A percentile compares a stretch with the other conserved stretches of the same genome.
These are phyloP conservation scores for Callospermophilus lateralis DNA, from an alignment of 2,113 vertebrate species.

Conservation along the genomic window DNA sequence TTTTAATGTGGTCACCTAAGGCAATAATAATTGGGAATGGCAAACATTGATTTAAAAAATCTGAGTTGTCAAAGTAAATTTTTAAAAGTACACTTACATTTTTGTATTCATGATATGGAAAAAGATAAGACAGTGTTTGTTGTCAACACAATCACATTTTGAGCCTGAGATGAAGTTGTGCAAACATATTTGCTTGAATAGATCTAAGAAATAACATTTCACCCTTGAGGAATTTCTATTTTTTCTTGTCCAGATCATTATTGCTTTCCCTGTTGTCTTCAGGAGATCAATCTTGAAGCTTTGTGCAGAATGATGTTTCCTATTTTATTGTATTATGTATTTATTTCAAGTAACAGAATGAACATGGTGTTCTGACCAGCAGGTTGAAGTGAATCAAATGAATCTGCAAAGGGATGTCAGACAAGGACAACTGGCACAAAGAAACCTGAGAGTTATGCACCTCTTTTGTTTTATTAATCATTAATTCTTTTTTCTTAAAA, in stretches of 20 bases:
- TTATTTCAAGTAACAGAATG: background rate
- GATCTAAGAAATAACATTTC: constrained; percentile 52
- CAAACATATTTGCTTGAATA: background rate
- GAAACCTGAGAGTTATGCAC: background rate
- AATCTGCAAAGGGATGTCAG: constrained; percentile 26
- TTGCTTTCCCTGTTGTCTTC: constrained; percentile 42
- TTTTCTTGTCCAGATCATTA: background rate
- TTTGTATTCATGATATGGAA: background rate
- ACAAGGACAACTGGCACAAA: background rate
- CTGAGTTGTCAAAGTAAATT: constrained; percentile 54
- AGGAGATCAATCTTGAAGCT: background rate
- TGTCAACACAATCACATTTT: constrained; percentile 51
- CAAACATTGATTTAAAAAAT: constrained; percentile 13
- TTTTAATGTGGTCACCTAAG: background rate
- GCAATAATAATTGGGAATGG: background rate
- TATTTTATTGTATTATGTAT: background rate
- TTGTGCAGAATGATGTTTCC: background rate
- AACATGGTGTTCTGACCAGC: background rate
- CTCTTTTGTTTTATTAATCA: constrained; percentile 26
- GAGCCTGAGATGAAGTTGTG: constrained; percentile 3
- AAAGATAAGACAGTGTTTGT: background rate
- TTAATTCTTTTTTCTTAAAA: background rate
- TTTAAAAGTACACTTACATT: background rate
- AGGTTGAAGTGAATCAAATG: background rate
- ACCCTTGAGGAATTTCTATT: constrained; percentile 30